Conservation (phyloP, 2,888 invertebrate species). For the Eupithecia exiguata region DNA sequence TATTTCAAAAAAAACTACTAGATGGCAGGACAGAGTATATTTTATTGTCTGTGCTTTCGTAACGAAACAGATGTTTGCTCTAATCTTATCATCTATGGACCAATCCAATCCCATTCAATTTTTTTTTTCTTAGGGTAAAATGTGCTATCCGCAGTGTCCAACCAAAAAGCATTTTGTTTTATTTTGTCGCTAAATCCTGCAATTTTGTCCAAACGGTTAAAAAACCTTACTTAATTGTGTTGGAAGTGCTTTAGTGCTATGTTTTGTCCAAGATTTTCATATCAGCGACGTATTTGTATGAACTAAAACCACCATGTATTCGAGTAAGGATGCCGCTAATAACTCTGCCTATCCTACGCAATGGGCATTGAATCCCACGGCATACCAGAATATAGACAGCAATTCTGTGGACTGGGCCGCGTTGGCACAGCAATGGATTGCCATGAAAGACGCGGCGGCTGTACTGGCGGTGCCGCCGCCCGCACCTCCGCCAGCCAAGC, state of each 20-base stretch:
- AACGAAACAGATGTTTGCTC: conserved; percentile 12
- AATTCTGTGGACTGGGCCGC: conserved; percentile 98
- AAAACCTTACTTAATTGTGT: neutral
- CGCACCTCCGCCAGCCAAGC: conserved; percentile 71
- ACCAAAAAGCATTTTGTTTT: conserved; percentile 29
- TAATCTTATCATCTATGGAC: conserved; percentile 12
- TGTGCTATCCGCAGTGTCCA: conserved; percentile 19
- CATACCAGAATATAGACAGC: conserved; percentile 91
- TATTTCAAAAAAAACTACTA: neutral
- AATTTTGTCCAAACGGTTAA: conserved; percentile 2
- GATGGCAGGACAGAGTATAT: neutral
- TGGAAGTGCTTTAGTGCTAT: conserved; percentile 21
- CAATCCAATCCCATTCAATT: neutral
- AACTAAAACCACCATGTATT: conserved; percentile 75
- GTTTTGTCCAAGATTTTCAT: conserved; percentile 20
- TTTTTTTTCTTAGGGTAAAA: conserved; percentile 29
- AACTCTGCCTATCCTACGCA: conserved; percentile 87
- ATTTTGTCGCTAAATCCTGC: conserved; percentile 18
- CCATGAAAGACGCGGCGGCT: conserved; percentile 92
- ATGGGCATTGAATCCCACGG: conserved; percentile 92
- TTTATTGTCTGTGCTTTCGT: conserved; percentile 11
- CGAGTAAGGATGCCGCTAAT: conserved; percentile 85
- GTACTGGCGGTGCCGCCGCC: conserved; percentile 85
- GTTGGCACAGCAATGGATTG: conserved; percentile 98
- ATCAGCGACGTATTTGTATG: conserved; percentile 30